Conservation (phyloP, 2,888 invertebrate species). For the Trissolcus brochymenae region DNA sequence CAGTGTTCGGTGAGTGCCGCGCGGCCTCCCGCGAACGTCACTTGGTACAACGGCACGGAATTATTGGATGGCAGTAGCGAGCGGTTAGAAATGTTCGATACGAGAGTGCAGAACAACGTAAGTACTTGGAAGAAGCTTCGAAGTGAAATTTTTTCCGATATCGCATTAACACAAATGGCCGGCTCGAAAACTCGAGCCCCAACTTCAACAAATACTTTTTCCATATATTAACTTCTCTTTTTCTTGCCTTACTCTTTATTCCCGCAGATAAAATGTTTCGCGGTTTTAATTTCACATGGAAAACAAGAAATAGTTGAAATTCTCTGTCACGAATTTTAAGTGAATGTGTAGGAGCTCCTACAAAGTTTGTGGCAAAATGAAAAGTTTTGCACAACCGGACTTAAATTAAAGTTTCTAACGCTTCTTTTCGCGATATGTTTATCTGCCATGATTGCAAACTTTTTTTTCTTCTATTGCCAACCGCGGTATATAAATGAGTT, state of each 20-base stretch:
- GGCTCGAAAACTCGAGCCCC: constrained; percentile 18
- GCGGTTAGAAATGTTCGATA: constrained; percentile 70
- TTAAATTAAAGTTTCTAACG: too few relatives aligned
- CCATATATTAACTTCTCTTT: constrained; percentile 34
- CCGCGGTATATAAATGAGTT: too few relatives aligned
- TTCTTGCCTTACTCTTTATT: constrained; percentile 9
- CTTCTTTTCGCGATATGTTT: too few relatives aligned
- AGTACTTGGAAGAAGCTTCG: constrained; percentile 61
- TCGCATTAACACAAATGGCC: constrained; percentile 46
- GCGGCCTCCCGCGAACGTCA: constrained; percentile 87
- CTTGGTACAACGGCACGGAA: constrained; percentile 89
- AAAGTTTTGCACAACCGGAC: too few relatives aligned
- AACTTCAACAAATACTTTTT: constrained; percentile 40
- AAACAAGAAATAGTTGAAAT: constrained; percentile 4
- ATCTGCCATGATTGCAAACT: too few relatives aligned
- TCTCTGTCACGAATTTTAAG: not conserved
- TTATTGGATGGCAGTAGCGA: constrained; percentile 69
- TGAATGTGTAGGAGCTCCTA: too few relatives aligned
- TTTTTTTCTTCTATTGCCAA: too few relatives aligned
- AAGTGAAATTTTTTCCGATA: constrained; percentile 46
- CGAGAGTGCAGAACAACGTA: constrained; percentile 69
- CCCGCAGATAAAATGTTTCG: constrained; percentile 12
- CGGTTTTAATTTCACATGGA: constrained; percentile 16
- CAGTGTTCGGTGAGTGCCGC: constrained; percentile 88
- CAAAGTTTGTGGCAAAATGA: too few relatives aligned